Evolutionary conservation across 2,797 vertebrate genomes (phyloP).

Genomic region (Halcyon badia): DNA sequence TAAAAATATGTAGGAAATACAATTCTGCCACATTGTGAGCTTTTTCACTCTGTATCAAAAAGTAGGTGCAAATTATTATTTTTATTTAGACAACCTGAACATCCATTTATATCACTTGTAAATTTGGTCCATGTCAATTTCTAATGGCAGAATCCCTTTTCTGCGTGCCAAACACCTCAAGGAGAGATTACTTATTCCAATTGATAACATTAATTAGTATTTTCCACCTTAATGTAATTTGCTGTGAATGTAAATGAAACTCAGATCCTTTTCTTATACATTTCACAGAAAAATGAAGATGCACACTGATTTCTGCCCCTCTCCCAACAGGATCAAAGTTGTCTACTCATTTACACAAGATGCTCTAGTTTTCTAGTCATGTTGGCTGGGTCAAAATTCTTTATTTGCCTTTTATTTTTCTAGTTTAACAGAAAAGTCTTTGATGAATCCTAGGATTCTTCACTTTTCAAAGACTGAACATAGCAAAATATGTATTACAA

Average conservation of each 20-base stretch:
- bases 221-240: background rate
- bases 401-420: background rate
- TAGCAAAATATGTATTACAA: background rate
- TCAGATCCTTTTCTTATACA: background rate
- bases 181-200: background rate
- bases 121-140: accelerated
- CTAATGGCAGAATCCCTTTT: background rate
- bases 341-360: background rate
- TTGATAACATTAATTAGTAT: background rate
- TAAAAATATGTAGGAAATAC: background rate
- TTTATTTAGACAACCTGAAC: background rate
- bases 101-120: background rate
- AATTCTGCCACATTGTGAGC: background rate
- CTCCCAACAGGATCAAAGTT: background rate
- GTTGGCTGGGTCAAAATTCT: background rate
- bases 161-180: background rate
- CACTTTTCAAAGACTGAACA: background rate
- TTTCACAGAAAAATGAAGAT: background rate
- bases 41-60: background rate
- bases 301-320: background rate
- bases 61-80: background rate
- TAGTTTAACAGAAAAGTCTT: background rate
- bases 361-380: background rate
- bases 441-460: background rate
- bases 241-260: background rate